A percentile compares a stretch with the other conserved stretches of the same genome.
These are phyloP conservation scores for Drosophila merina DNA, from an alignment of 2,888 invertebrate genomes.

Conservation along the genomic window DNA sequence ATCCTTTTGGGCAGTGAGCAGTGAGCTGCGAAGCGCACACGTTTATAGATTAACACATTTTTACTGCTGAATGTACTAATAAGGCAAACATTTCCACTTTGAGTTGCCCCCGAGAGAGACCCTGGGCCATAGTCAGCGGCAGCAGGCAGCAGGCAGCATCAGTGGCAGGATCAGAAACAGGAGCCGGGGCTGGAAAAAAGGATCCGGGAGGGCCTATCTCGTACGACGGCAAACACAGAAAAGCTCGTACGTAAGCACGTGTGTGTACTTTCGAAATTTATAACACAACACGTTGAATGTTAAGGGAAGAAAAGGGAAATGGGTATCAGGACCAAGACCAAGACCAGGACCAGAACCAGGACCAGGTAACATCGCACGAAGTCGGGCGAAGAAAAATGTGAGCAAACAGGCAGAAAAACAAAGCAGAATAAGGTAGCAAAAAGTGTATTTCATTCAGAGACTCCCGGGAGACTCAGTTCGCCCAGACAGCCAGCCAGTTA, in stretches of 20 bases:
- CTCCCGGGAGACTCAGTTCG: conserved; percentile 19
- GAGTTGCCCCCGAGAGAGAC: conserved; percentile 68
- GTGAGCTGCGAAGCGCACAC: conserved; percentile 53
- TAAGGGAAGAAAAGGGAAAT: not conserved
- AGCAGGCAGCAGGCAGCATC: conserved; percentile 19
- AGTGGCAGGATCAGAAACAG: conserved; percentile 36
- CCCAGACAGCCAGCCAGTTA: conserved; percentile 60
- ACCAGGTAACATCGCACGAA: conserved; percentile 8
- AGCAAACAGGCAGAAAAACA: conserved; percentile 64
- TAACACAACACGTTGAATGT: conserved; percentile 45
- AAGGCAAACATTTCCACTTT: conserved; percentile 78
- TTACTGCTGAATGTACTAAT: conserved; percentile 78
- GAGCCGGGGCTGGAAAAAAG: not conserved
- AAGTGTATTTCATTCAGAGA: conserved; percentile 42
- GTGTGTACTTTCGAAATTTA: conserved; percentile 71
- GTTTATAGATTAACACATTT: conserved; percentile 79
- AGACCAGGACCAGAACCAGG: conserved; percentile 3
- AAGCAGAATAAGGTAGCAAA: conserved; percentile 42
- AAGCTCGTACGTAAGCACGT: conserved; percentile 34
- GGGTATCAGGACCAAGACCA: conserved; percentile 15
- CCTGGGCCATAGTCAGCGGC: conserved; percentile 18
- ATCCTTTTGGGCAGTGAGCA: conserved; percentile 33
- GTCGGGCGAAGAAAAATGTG: conserved; percentile 67
- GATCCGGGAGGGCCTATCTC: conserved; percentile 51
- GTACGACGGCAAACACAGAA: conserved; percentile 36